phyloP scores from a whole-genome alignment of 64 coral and sea anemone genomes.

The Actinia tenebrosa region DNA sequence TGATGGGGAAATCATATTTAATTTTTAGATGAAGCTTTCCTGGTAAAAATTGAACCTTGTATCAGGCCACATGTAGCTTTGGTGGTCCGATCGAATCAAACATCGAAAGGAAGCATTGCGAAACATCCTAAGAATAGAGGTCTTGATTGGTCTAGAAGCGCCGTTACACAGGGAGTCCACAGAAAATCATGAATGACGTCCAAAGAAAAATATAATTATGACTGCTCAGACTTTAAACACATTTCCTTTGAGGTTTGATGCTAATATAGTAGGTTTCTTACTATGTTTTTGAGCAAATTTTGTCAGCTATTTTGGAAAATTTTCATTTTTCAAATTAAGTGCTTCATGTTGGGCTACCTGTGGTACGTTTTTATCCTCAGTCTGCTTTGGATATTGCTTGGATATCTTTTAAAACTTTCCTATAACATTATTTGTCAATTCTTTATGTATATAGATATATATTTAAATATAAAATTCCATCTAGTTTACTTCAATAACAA shows the following conservation, averaged over 20 bases:
- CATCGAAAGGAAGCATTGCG: background rate
- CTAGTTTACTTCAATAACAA: no score
- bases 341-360: background rate
- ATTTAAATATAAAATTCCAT: no score
- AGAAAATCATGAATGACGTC: background rate
- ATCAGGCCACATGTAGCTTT: background rate
- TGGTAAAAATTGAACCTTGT: background rate
- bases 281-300: background rate
- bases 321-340: background rate
- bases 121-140: background rate
- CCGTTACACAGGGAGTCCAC: background rate
- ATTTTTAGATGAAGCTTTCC: background rate
- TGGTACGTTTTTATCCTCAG: background rate
- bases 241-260: background rate
- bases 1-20: background rate
- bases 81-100: conserved; percentile 13
- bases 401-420: background rate
- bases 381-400: background rate
- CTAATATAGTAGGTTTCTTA: background rate
- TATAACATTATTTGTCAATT: background rate
- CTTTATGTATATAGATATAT: no score
- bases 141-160: background rate
- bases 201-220: background rate
- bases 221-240: background rate
- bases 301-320: background rate